phyloP scores from a whole-genome alignment of 2,113 vertebrate species.

The Asarcornis scutulata region DNA sequence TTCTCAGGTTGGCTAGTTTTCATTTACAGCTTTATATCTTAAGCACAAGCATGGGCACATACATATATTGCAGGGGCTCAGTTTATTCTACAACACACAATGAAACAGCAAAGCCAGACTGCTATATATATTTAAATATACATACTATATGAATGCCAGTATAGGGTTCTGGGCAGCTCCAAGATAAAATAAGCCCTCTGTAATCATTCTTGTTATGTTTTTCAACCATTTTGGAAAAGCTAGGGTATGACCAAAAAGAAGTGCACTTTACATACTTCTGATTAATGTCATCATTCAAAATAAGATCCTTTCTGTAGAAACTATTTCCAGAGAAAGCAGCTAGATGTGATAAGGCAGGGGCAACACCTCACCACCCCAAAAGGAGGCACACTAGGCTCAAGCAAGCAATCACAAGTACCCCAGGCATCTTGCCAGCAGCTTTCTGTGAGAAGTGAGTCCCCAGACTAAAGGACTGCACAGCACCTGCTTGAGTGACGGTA shows the following conservation, averaged over 20 bases:
- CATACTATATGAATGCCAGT: not conserved
- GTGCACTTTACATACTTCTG: not conserved
- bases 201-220: not conserved
- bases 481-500: not conserved
- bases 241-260: not conserved
- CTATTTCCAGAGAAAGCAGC: not conserved
- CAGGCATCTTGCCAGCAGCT: not conserved
- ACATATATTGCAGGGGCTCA: not conserved
- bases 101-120: not conserved
- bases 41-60: not conserved
- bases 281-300: not conserved
- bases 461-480: not conserved
- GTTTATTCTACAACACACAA: not conserved
- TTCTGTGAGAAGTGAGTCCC: accelerated
- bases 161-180: not conserved
- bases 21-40: not conserved
- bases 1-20: not conserved
- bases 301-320: not conserved
- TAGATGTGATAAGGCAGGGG: not conserved
- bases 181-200: not conserved
- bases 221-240: not conserved
- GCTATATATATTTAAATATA: not conserved
- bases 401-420: not conserved
- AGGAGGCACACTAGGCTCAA: not conserved
- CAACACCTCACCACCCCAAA: accelerated